These are phyloP conservation scores for Falco punctatus DNA, from an alignment of 2,113 vertebrate genomes.

Conservation along the genomic window DNA sequence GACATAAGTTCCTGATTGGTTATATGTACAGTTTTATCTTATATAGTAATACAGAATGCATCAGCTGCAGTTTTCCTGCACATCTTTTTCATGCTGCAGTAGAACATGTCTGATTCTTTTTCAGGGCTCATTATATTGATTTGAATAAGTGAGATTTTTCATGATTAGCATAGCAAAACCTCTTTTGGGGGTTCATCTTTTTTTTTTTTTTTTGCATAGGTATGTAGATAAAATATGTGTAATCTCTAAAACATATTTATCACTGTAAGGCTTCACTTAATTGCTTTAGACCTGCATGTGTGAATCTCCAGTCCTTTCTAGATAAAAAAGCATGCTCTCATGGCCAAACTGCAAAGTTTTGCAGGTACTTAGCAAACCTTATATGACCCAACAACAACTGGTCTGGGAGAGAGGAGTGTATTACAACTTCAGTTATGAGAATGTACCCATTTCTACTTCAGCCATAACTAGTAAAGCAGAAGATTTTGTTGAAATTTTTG, in stretches of 20 bases:
- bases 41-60: background rate
- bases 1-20: background rate
- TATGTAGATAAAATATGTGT: background rate
- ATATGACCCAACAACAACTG: background rate
- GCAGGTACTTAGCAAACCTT: background rate
- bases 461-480: background rate
- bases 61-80: background rate
- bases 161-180: fast-evolving
- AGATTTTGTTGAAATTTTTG: background rate
- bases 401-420: background rate
- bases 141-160: background rate
- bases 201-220: background rate
- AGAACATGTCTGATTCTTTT: background rate
- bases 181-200: background rate
- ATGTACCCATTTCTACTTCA: background rate
- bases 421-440: background rate
- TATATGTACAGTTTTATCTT: background rate
- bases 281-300: background rate
- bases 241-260: background rate
- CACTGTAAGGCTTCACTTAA: background rate
- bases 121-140: background rate
- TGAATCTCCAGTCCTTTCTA: background rate
- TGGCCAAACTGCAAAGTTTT: background rate
- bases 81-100: background rate
- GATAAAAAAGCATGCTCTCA: background rate